phyloP scores from a whole-genome alignment of 2,888 invertebrate genomes.

The Oscheius sp. region DNA sequence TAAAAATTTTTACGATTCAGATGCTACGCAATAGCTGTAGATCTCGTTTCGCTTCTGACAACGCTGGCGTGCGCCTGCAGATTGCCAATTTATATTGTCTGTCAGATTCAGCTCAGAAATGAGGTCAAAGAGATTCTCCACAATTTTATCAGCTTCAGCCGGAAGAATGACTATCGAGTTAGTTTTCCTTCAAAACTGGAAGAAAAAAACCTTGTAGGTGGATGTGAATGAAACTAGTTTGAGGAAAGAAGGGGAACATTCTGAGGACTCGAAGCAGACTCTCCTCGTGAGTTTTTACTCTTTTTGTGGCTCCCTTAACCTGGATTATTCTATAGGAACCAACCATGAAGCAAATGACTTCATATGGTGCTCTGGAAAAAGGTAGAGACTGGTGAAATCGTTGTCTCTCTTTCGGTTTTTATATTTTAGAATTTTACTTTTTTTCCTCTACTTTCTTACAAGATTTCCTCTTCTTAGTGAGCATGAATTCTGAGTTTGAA shows the following conservation, averaged over 20 bases:
- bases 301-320: not conserved
- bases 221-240: not conserved
- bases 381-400: not conserved
- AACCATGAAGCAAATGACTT: not conserved
- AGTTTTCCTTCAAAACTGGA: no score
- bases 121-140: slow-evolving; percentile 46
- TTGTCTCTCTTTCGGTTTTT: not conserved
- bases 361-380: slow-evolving; percentile 11
- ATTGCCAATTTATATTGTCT: slow-evolving; percentile 64
- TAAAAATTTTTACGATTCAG: slow-evolving; percentile 37
- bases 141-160: not conserved
- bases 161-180: slow-evolving; percentile 43
- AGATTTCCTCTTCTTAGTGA: not conserved
- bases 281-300: slow-evolving; percentile 3
- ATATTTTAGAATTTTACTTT: not conserved
- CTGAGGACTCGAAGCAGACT: slow-evolving; percentile 22
- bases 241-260: slow-evolving; percentile 6
- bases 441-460: not conserved
- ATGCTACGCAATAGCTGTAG: slow-evolving; percentile 63
- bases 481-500: not conserved
- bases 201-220: no score
- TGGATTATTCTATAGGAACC: slow-evolving; percentile 6
- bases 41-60: slow-evolving; percentile 63
- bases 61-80: slow-evolving; percentile 66
- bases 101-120: slow-evolving; percentile 53